Base-by-base conservation (phyloP, 2,113 vertebrate genomes). In the Mellivora capensis region DNA sequence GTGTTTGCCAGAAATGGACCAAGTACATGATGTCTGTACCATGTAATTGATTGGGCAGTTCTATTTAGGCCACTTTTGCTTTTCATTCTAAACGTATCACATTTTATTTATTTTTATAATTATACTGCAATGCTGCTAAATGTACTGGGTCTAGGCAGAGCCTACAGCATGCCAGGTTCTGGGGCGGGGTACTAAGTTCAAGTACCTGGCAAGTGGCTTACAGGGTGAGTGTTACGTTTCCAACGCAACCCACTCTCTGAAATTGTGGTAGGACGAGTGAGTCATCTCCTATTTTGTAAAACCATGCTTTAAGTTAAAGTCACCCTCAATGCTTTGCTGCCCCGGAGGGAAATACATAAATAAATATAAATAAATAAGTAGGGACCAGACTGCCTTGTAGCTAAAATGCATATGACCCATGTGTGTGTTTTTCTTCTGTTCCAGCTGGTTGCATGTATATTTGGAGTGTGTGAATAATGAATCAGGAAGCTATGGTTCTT, bases 381-480 rank as follows among this genome's bases (percentile, higher is more conserved):
- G 29, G 37, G 31, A 77, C 12, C 52, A 79, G 47, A 82, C 2
- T 76, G 72, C 76, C 57, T 71, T 74, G 37, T 69, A 42, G 7
- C 49, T 97, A 10, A 84, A 94, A 42, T 37, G 9, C 59, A n/a
- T 93, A 71, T 52, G 85, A 52, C 90, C 44, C 9, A 59, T 39
- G 4, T 72, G 13, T 27, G 47, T 84, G 23, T 21, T 83, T 94
- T 72, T 49, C n/a, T 79, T 91, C 37, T 83, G n/a, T 62, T 88
- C 23, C 42, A 76, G 12, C 39, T 59, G 42, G 18, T 44, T 79
- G 44, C 29, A 54, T 39, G 47, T 62, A 11, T 94, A 52, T 81
- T 90, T 86, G 7, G 72, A 72, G 18, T 25, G 29, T 15, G 77
- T 83, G 88, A 94, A 96, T 94, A 96, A 89, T 25, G 9, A 98